Base-by-base conservation (phyloP, 92 coral and sea anemone genomes). In the Pocillopora grandis region DNA sequence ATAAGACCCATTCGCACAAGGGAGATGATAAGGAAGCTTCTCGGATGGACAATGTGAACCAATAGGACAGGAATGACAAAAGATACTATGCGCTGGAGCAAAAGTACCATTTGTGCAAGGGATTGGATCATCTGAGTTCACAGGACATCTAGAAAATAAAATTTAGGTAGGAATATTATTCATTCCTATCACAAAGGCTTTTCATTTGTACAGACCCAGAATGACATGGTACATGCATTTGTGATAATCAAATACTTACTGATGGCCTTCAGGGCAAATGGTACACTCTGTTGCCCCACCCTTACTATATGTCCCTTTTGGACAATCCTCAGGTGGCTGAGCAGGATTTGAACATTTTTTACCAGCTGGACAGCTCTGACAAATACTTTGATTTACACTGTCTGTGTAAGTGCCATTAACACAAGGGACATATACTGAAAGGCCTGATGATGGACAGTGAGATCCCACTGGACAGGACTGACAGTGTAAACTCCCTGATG, bases 181-280 rank as follows among this genome's bases (percentile, higher is more conserved):
- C 12, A 7, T 59, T 12, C 18, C 14, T 59, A 16, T 59, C 62
- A 59, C 18, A 16, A 42, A 7, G 52, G 52, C 52, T 3, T 42
- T 42, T 42, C 31, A 42, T 3, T 16, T 59, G 62, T 59, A 67
- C 68, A 64, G 23, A 10, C 10, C 1, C 19, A 9, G 20, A 19
- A 8, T 64, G 68, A 9, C 31, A 18, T 27, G 31, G 31, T 27
- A 27, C 31, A 19, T 21, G n/a, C 8, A 64, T n/a, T 64, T 19
- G 3, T 59, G 68, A 5, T 5, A 18, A 64, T 64, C 1, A 9
- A 2, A 27, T 37, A 71, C 76, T 81, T 61, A 97, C 99, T 92
- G 89, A 88, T 87, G 84, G 52, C 99, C 99, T 64, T 90, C 93
- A n/a, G 98, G 96, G 42, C 98, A 96, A 71, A 87, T 96, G 13